Evolutionary conservation across 2,113 vertebrate species (phyloP), one percentile per base, ranked within the genome.

Genomic region (Sorex araneus): DNA sequence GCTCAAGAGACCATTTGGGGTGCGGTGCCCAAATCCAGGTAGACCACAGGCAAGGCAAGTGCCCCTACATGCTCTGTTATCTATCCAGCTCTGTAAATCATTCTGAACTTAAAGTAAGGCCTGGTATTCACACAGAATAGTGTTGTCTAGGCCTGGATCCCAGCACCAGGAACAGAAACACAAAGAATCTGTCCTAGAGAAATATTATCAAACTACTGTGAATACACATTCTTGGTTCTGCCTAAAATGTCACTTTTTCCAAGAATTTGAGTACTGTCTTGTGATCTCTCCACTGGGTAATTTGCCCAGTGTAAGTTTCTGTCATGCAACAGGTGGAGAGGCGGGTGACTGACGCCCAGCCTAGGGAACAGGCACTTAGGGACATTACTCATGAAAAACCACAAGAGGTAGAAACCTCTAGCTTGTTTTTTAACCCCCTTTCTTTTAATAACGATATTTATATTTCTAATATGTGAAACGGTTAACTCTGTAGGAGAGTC

Each of bases 401-500:
- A 81, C 30, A 21, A 36, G 28, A 81, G 4, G 23, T 15, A 92
- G 93, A 95, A 94, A 73, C 6, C 0, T 88, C 27, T 43, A 21
- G 74, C 25, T 77, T 79, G 30, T n/a, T 63, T 90, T 74, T 63
- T 60, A 63, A 45, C 77, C 25, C 9, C 40, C 50, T 10, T 10
- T 21, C 69, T 28, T 88, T 92, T 89, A 93, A 87, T 77, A 79
- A 30, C 64, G 71, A 2, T 84, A 93, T 32, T 80, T 88, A 66
- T 89, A 75, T 92, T 50, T 83, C n/a, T 43, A 13, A 18, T 89
- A 66, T 4, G 91, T 82, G 94, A 97, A 98, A 97, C 40, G 77
- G 97, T 98, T 98, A 98, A 98, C 74, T 92, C n/a, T 50, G 74
- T 23, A 96, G 90, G 91, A 97, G 92, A 97, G 93, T 83, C 90